phyloP scores from a whole-genome alignment of 1,140 invertebrate genomes.

The Sesamia nonagrioides region DNA sequence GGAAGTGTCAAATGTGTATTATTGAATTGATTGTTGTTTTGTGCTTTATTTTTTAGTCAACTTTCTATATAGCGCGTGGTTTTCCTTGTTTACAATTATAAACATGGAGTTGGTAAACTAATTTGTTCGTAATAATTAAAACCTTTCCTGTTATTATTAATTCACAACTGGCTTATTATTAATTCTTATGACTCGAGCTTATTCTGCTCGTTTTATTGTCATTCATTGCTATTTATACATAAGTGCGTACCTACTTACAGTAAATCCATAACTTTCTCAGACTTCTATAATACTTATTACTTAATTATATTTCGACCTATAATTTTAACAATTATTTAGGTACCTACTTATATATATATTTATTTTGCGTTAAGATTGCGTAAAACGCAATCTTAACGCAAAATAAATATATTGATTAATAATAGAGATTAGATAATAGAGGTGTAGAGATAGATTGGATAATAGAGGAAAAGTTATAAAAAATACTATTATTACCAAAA shows the following conservation, averaged over 20 bases:
- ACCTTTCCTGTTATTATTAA: background rate
- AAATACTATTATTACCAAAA: background rate
- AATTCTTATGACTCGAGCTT: background rate
- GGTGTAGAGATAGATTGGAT: no score
- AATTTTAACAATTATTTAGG: no score
- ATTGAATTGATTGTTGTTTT: slow-evolving; percentile 8
- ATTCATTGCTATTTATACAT: background rate
- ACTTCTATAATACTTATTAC: no score
- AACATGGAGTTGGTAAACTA: background rate
- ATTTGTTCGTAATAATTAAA: background rate
- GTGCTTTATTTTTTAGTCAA: slow-evolving; percentile 1
- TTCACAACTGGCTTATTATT: background rate
- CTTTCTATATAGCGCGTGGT: slow-evolving; percentile 8
- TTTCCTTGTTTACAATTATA: background rate
- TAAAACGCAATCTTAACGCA: no score
- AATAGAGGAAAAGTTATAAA: background rate
- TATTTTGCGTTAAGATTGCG: no score
- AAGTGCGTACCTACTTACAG: background rate
- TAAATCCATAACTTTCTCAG: background rate
- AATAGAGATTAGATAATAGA: no score
- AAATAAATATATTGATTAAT: no score
- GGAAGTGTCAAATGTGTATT: slow-evolving; percentile 24
- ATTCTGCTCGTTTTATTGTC: background rate
- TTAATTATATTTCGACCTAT: background rate
- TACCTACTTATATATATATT: no score